Evolutionary conservation across 2,888 invertebrate genomes (phyloP).

Genomic region (Escarpia spicata): DNA sequence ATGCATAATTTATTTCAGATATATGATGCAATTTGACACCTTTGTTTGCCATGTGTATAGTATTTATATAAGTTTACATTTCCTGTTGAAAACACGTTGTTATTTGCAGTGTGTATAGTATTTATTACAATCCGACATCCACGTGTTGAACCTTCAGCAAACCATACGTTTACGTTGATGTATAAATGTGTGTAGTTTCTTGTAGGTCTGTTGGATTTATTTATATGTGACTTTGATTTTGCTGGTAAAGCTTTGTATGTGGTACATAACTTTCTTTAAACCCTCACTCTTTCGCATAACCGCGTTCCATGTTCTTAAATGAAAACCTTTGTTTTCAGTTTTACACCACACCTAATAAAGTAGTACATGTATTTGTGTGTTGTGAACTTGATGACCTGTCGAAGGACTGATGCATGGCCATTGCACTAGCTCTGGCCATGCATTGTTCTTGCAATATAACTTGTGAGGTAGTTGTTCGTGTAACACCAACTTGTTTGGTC

Average conservation of each 20-base stretch:
- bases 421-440: not conserved
- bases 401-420: not conserved
- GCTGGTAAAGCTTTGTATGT: not conserved
- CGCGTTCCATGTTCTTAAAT: constrained; percentile 5
- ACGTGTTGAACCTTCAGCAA: not conserved
- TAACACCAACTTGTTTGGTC: not conserved
- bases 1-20: not conserved
- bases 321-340: not conserved
- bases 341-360: not conserved
- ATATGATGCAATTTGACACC: not conserved
- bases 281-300: constrained; percentile 13
- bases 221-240: not conserved
- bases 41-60: not conserved
- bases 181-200: not conserved
- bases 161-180: not conserved
- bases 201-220: not conserved
- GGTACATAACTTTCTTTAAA: constrained; percentile 13
- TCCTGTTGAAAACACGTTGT: not conserved
- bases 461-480: not conserved
- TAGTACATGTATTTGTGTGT: constrained; percentile 10
- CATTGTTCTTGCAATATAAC: not conserved
- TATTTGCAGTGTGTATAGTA: not conserved
- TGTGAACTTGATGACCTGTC: not conserved
- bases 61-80: not conserved
- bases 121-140: not conserved